Conservation (phyloP, 2,797 vertebrate species). For the Gymnothorax reevesii region DNA sequence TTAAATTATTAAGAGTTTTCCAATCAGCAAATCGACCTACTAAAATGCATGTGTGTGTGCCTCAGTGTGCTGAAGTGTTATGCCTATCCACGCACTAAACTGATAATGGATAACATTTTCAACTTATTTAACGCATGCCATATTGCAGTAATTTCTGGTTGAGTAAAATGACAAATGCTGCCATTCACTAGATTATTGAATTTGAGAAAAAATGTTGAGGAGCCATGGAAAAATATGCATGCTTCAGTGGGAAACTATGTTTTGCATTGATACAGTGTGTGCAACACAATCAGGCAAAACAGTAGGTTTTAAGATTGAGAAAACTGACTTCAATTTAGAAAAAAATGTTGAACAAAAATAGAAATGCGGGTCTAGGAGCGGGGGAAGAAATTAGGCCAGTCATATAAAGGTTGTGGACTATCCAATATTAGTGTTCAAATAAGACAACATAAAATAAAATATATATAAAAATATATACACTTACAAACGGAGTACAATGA, state of each 20-base stretch:
- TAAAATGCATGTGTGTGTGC: background rate
- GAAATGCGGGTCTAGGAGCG: conserved; percentile 44
- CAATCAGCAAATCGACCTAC: background rate
- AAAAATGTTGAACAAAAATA: background rate
- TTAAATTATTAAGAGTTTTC: conserved; percentile 44
- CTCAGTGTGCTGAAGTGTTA: conserved; percentile 19
- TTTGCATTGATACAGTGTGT: conserved; percentile 53
- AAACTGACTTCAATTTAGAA: conserved; percentile 43
- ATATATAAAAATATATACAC: background rate
- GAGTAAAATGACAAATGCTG: conserved; percentile 50
- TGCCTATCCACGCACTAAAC: conserved; percentile 35
- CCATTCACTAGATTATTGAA: conserved; percentile 59
- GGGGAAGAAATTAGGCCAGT: background rate
- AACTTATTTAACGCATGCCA: conserved; percentile 42
- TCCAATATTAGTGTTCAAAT: background rate
- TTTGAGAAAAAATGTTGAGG: conserved; percentile 50
- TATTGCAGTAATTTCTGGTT: conserved; percentile 38
- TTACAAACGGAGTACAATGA: background rate
- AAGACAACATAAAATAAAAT: too few species aligned
- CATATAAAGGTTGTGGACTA: background rate
- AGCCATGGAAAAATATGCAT: conserved; percentile 19
- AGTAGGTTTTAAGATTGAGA: conserved; percentile 38
- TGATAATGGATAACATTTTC: conserved; percentile 38
- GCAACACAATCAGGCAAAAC: conserved; percentile 45
- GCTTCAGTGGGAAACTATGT: conserved; percentile 39